Evolutionary conservation across 2,888 invertebrate genomes (phyloP), one percentile per base, ranked within the genome.

Genomic region (Nephrotoma guestfalica): DNA sequence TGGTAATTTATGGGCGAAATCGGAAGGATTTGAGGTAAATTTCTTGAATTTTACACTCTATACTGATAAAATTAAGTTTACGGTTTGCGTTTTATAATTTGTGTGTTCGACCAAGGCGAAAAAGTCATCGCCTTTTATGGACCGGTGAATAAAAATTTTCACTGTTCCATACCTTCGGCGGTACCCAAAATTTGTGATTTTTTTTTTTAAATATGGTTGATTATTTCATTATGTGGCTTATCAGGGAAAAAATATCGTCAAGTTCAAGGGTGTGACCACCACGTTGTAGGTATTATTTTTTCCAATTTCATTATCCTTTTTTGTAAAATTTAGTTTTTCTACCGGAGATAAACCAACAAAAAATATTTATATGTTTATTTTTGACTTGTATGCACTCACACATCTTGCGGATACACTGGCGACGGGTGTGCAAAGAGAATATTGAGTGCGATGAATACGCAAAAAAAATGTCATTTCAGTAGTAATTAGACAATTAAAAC

Each of bases 1-100:
- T 93, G 97, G 97, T 92, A 97, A 96, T 93, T 94, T 97, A 92
- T 97, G 97, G 97, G 97, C 97, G 90, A 97, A 96, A 94, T 97
- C 97, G 88, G 97, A 96, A 89, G 96, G 95, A 93, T 97, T 97
- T 93, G 97, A 97, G 93, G 97, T 97, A 94, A 96, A 96, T 96
- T 43, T 43, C 71, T 30, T 30, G 3, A 71, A 71, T 71, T 71
- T 30, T 71, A 71, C 71, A 71, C 30, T 71, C 11, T 71, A n/a
- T n/a, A 57, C 51, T 71, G 7, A 30, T n/a, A 71, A 30, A 15
- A 57, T 57, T 57, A 15, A 4, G 6, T 30, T 30, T 71, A 71
- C 71, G 71, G 30, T 71, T 71, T 71, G 30, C 9, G 11, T 9
- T 15, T 51, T 51, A 11, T 71, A 71, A 30, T 30, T 18, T 30